These are phyloP conservation scores for Podarcis muralis DNA, from an alignment of 2,113 vertebrate species.

Conservation along the genomic window DNA sequence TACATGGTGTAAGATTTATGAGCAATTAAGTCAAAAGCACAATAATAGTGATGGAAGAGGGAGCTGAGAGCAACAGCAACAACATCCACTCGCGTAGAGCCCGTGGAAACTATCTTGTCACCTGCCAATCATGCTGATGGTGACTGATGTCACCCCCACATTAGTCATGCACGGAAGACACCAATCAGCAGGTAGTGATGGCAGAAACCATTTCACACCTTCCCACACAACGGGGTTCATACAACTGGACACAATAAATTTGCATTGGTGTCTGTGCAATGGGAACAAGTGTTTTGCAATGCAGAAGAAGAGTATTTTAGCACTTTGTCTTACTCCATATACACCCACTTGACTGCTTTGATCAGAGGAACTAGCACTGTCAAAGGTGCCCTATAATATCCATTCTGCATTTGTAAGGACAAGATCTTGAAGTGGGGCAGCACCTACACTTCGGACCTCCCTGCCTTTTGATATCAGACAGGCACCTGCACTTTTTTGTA, in stretches of 20 bases:
- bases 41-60: background rate
- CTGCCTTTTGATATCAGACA: too few relatives aligned
- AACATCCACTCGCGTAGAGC: background rate
- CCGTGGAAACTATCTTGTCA: background rate
- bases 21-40: background rate
- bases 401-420: too few relatives aligned
- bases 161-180: background rate
- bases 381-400: too few relatives aligned
- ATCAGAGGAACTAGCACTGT: too few relatives aligned
- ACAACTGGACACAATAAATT: background rate
- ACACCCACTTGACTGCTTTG: too few relatives aligned
- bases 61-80: background rate
- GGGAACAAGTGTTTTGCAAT: background rate
- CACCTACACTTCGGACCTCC: too few relatives aligned
- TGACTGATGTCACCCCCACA: background rate
- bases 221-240: background rate
- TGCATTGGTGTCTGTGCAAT: background rate
- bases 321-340: background rate
- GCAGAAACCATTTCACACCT: background rate
- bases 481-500: too few relatives aligned
- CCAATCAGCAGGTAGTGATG: background rate
- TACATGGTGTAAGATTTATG: background rate
- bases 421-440: too few relatives aligned
- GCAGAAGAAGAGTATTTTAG: background rate
- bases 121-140: background rate